Conservation (phyloP, 2,888 invertebrate species). For the Cerastis leucographa region DNA sequence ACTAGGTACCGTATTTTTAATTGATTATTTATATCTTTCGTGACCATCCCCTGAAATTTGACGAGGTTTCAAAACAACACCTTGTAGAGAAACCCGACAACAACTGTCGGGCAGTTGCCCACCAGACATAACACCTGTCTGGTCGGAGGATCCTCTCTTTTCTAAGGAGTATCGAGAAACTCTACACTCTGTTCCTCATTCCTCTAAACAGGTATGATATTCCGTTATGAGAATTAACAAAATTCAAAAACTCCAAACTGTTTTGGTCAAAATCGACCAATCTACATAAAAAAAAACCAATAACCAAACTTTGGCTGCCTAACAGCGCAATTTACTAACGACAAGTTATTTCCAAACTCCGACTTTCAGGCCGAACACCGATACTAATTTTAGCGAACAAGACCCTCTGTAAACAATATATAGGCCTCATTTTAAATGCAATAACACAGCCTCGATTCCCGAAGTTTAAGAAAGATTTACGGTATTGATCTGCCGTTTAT, state of each 20-base stretch:
- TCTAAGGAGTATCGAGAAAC: too few species aligned
- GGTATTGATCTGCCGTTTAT: conserved; percentile 29
- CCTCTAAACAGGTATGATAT: too few species aligned
- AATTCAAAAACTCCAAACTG: neutral
- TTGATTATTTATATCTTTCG: too few species aligned
- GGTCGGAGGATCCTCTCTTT: too few species aligned
- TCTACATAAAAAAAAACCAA: conserved; percentile 16
- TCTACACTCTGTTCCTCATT: too few species aligned
- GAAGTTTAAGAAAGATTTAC: conserved; percentile 43
- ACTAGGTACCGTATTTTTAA: too few species aligned
- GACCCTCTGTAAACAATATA: conserved; percentile 31
- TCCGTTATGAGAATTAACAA: neutral
- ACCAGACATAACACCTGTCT: too few species aligned
- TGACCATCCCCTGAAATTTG: too few species aligned
- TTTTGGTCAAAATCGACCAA: conserved; percentile 1
- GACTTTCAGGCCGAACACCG: conserved; percentile 23
- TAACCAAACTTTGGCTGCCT: conserved; percentile 37
- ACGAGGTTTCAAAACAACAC: too few species aligned
- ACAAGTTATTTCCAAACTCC: conserved; percentile 36
- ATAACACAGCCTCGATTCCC: conserved; percentile 37
- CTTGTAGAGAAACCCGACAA: too few species aligned
- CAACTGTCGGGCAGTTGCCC: too few species aligned
- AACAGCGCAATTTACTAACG: conserved; percentile 15
- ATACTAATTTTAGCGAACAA: conserved; percentile 41
- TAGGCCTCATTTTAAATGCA: conserved; percentile 58